Evolutionary conservation across 1,140 invertebrate genomes (phyloP), one percentile per base, ranked within the genome.

Genomic region (Drosophila pectinifera): DNA sequence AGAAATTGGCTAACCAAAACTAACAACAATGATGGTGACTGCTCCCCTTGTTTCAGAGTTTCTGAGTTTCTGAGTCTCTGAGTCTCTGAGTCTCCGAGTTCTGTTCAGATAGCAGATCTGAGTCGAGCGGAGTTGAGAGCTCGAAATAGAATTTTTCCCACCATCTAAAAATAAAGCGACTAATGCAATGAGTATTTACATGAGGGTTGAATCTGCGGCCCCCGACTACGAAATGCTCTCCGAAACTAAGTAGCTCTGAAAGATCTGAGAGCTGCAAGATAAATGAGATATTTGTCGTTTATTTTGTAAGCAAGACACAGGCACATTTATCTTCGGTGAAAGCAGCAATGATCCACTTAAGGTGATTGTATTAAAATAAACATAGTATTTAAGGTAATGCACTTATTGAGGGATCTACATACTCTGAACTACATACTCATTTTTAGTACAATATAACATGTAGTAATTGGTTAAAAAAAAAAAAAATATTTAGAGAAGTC

Each of bases 111-210:
- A 86, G 83, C 63, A 73, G 75, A 89, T 88, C 83, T 83, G 43
- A 75, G 69, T 67, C 70, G 83, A 38, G 36, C n/a, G 36, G 36
- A 38, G 49, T 53, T 36, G 31, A 53, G 31, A 7, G 74, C 77
- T 88, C 74, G 67, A 89, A 88, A 88, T 90, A 89, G 84, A 84
- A 88, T 90, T 88, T 75, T 89, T 89, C 84, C 84, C 84, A 88
- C 83, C 80, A 89, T 76, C 79, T 86, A 82, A 79, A 88, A 89
- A 88, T 89, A 88, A 73, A 83, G 61, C 39, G 49, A 76, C 73
- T 65, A 76, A 76, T 67, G 64, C 68, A 72, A 70, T 70, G 68
- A 70, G 67, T 70, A 36, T 70, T 70, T 70, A 70, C 65, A 56
- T 48, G 64, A 18, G 34, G 34, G 26, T 39, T 24, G 63, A 20